Percentiles rank a stretch among this genome's conserved stretches.
Evolutionary conservation across 2,888 invertebrate genomes (phyloP).

Genomic region (Ophraella communa): DNA sequence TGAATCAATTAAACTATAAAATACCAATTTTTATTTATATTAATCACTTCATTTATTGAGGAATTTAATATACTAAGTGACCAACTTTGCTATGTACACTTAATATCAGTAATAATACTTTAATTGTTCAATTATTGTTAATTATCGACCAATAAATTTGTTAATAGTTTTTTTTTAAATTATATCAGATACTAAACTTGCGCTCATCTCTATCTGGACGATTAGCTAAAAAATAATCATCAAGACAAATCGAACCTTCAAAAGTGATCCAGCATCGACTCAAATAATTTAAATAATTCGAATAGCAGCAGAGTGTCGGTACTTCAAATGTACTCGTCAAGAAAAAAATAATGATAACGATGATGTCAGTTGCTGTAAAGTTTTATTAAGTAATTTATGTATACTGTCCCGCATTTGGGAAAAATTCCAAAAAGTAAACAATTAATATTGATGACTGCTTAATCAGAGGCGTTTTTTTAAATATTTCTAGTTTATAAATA

Average conservation of each 20-base stretch:
- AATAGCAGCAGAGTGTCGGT: background rate
- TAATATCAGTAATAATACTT: too few species aligned
- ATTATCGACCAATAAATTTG: too few species aligned
- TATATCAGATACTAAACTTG: too few species aligned
- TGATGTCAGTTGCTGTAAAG: background rate
- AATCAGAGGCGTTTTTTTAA: too few species aligned
- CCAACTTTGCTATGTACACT: too few species aligned
- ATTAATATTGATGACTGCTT: background rate
- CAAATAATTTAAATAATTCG: background rate
- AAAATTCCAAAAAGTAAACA: background rate
- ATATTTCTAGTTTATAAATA: too few species aligned
- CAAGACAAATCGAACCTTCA: background rate
- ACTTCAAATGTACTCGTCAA: background rate
- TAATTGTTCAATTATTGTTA: too few species aligned
- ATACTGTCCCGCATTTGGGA: conserved; percentile 2
- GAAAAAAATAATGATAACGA: background rate
- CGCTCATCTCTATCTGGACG: background rate
- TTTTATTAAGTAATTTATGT: background rate
- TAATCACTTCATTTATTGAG: too few species aligned
- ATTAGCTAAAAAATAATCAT: background rate
- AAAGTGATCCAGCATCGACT: background rate
- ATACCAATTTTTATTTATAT: too few species aligned
- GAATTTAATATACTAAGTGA: too few species aligned
- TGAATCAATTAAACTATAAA: too few species aligned
- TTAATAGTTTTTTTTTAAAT: too few species aligned